phyloP scores from a whole-genome alignment of 2,888 invertebrate species.

The Caenorhabditis sp. region DNA sequence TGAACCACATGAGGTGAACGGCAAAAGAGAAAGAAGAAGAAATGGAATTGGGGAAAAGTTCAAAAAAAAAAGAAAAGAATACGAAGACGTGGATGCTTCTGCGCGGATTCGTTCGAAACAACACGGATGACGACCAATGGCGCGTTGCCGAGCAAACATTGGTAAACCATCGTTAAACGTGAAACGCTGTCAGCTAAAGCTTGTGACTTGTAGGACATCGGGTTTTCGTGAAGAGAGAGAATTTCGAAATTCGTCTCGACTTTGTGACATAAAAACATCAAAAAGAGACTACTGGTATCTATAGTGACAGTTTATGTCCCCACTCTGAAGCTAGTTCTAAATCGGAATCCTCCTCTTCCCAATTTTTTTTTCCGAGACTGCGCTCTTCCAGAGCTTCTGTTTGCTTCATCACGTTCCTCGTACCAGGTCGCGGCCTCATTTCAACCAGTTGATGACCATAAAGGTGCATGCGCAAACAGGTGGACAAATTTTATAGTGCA shows the following conservation, averaged over 20 bases:
- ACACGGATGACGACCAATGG: slow-evolving; percentile 51
- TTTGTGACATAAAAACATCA: too few species aligned
- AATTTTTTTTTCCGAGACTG: slow-evolving; percentile 21
- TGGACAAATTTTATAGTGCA: slow-evolving; percentile 62
- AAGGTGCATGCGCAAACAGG: slow-evolving; percentile 62
- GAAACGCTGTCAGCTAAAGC: slow-evolving; percentile 29
- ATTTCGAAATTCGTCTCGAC: slow-evolving; percentile 14
- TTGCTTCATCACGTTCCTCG: slow-evolving; percentile 61
- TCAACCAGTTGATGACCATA: slow-evolving; percentile 56
- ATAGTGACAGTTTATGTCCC: background rate
- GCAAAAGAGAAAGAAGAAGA: background rate
- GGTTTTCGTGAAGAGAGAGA: slow-evolving; percentile 18
- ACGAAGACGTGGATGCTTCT: slow-evolving; percentile 10
- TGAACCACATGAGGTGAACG: slow-evolving; percentile 44
- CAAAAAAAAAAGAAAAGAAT: background rate
- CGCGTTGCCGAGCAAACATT: slow-evolving; percentile 68
- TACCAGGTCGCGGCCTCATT: slow-evolving; percentile 62
- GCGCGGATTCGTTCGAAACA: slow-evolving; percentile 53
- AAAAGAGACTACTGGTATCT: background rate
- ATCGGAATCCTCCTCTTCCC: slow-evolving; percentile 8
- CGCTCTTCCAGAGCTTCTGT: slow-evolving; percentile 48
- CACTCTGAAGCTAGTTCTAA: slow-evolving; percentile 35
- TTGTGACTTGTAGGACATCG: slow-evolving; percentile 29
- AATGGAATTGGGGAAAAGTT: slow-evolving; percentile 18
- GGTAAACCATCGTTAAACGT: slow-evolving; percentile 49